Percentiles rank a stretch among this genome's conserved stretches.
Conservation (phyloP, 2,888 invertebrate species). For the Drosophila nigricruria region DNA sequence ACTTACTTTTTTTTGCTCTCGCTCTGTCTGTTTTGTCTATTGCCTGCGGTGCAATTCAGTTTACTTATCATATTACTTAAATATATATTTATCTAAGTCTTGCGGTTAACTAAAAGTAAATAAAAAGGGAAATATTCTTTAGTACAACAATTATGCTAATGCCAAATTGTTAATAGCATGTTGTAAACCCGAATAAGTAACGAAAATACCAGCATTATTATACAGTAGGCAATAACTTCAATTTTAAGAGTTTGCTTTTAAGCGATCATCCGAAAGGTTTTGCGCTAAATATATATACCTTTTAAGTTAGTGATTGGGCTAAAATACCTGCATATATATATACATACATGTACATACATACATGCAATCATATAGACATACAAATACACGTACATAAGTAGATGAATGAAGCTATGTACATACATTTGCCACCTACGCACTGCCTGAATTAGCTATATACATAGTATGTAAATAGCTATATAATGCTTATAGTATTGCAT, state of each 20-base stretch:
- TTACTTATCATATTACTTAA: slow-evolving; percentile 25
- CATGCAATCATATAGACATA: background rate
- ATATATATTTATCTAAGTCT: slow-evolving; percentile 23
- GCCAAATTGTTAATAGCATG: background rate
- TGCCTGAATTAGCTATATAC: too few species aligned
- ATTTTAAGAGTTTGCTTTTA: background rate
- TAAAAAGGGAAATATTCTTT: background rate
- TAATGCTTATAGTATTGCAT: too few species aligned
- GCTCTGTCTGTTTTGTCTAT: slow-evolving; percentile 4
- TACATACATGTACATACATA: background rate
- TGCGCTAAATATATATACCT: too few species aligned
- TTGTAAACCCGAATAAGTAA: background rate
- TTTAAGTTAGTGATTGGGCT: too few species aligned
- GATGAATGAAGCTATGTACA: too few species aligned
- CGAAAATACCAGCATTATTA: background rate
- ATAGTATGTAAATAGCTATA: too few species aligned
- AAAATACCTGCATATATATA: too few species aligned
- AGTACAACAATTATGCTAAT: background rate
- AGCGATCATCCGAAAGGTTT: background rate
- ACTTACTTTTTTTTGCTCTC: background rate
- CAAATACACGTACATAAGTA: too few species aligned
- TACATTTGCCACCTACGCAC: too few species aligned
- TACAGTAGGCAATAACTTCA: background rate
- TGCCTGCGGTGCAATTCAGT: slow-evolving; percentile 11
- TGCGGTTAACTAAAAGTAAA: slow-evolving; percentile 27